Base-by-base conservation (phyloP, 2,797 vertebrate species). In the Rhodeus uyekii region DNA sequence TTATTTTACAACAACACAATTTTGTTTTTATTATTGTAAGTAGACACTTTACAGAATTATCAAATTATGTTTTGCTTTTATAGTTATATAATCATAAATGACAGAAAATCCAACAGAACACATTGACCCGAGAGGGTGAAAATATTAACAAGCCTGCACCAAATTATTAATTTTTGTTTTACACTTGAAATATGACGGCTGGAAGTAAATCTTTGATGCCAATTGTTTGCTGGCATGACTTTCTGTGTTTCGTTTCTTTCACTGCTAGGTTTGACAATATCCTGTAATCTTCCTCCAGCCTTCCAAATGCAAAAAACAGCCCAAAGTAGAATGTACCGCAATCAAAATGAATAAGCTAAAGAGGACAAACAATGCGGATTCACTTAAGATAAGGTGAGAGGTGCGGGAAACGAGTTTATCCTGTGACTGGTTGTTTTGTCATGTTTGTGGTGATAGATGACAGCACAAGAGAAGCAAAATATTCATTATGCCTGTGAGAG, bases 401-500 rank as follows among this genome's bases (percentile, higher is more conserved):
- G 76, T 69, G 64, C 8, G 34, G 38, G 48, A 39, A 90, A 91
- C 87, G 76, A 87, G 89, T 90, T 91, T 86, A 84, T 89, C 87
- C 67, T 84, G 87, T 60, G 82, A 80, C 83, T 84, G 65, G 82
- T 90, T 89, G 84, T 89, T 88, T 85, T 87, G 78, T 82, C 75
- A 85, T 76, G 83, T 85, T 44, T 60, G 61, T 27, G 72, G 63
- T 76, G 76, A 86, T 76, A 83, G 90, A 92, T 88, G 89, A 89
- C 84, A 82, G 80, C 92, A 85, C 87, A 89, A 83, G 68, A 67
- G 78, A 78, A 90, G 87, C 87, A 89, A 92, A 92, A 92, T 91
- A 92, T 90, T 91, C 87, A 93, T 93, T 91, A 93, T 83, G 87
- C 85, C 87, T 89, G 90, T 86, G 65, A 81, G 83, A 90, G 85